Percentiles rank a stretch among this genome's conserved stretches.
Conservation (phyloP, 2,113 vertebrate genomes). For the Indri indri region DNA sequence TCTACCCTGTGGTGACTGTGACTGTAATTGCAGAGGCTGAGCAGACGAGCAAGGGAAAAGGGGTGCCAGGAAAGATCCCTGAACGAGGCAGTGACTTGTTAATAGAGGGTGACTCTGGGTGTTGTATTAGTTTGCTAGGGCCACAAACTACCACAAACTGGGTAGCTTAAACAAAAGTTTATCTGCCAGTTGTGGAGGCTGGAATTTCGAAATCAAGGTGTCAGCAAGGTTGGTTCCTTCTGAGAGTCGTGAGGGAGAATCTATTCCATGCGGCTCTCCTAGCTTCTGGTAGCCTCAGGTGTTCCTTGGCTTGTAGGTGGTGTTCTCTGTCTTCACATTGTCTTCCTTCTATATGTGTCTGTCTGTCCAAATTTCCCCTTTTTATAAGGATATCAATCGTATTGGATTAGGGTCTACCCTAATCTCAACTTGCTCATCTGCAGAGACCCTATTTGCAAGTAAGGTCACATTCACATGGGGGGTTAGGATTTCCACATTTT, state of each 20-base stretch:
- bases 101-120: neutral
- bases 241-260: neutral
- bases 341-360: neutral
- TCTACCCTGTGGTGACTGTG: neutral
- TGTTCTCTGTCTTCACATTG: neutral
- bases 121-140: neutral
- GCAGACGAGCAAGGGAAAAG: neutral
- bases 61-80: neutral
- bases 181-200: neutral
- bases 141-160: neutral
- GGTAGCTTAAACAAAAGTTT: neutral
- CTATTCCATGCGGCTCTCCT: neutral
- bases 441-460: conserved; percentile 39
- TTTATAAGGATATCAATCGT: neutral
- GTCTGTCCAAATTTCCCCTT: neutral
- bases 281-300: neutral
- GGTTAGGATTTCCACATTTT: neutral
- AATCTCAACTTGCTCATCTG: neutral
- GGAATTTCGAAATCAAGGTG: neutral
- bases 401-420: neutral
- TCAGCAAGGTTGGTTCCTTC: neutral
- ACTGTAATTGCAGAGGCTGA: neutral
- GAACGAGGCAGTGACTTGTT: neutral
- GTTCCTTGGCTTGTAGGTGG: neutral
- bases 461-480: neutral